Conservation (phyloP, 2,888 invertebrate genomes). For the Synanthedon tipuliformis region DNA sequence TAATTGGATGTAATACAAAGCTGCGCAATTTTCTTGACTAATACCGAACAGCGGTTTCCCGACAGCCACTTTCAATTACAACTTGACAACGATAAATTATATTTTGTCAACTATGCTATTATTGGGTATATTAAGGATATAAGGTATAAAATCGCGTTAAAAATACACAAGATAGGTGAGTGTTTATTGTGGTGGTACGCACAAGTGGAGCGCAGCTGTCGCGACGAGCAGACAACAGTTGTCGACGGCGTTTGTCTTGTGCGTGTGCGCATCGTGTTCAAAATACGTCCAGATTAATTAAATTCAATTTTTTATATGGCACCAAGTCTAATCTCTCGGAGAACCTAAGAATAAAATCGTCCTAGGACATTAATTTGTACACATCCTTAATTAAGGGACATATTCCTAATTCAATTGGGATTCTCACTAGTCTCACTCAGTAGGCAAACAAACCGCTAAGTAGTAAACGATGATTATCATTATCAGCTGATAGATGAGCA, state of each 20-base stretch:
- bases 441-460: too few species aligned
- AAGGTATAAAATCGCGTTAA: slow-evolving; percentile 21
- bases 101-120: slow-evolving; percentile 17
- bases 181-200: slow-evolving; percentile 6
- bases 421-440: too few species aligned
- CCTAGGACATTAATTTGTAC: too few species aligned
- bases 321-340: too few species aligned
- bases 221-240: slow-evolving; percentile 64
- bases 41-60: slow-evolving; percentile 43
- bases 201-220: slow-evolving; percentile 63
- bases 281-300: slow-evolving; percentile 10
- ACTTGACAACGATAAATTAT: slow-evolving; percentile 15
- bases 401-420: too few species aligned
- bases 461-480: too few species aligned
- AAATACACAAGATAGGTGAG: slow-evolving; percentile 1
- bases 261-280: slow-evolving; percentile 31
- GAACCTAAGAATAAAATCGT: too few species aligned
- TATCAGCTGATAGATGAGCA: too few species aligned
- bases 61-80: slow-evolving; percentile 49
- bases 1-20: slow-evolving; percentile 43
- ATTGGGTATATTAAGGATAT: slow-evolving; percentile 18
- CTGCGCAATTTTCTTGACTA: slow-evolving; percentile 42
- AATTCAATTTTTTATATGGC: slow-evolving; percentile 32
- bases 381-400: too few species aligned
- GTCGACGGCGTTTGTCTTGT: slow-evolving; percentile 53